Evolutionary conservation across 1,140 invertebrate species (phyloP), one percentile per base, ranked within the genome.

Genomic region (Leucophenga varia): DNA sequence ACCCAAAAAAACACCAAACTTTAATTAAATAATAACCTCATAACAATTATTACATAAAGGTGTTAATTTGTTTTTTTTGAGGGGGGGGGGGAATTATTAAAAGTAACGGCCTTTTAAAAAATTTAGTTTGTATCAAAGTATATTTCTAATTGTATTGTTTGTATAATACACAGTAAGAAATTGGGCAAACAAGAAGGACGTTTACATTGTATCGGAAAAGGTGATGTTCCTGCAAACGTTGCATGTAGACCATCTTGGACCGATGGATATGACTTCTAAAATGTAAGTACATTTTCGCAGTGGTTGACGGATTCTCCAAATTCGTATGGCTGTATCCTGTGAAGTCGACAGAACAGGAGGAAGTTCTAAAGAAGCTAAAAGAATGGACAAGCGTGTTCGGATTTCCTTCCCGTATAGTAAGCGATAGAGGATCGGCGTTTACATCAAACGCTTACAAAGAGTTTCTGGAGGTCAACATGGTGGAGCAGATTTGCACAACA

Each of bases 291-390:
- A 25, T 70, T 12, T 28, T 72, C 0, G 59, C 55, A 2, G 34
- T 69, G 2, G 50, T 72, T 7, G 61, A 69, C 32, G 61, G 32
- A 0, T 72, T 55, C 16, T 64, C 56, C 0, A 69, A 67, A 36
- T 49, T 41, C 34, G 38, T 48, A n/a, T 71, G 71, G 64, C 31
- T 70, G 7, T 72, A 54, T 32, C 56, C 61, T 25, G 32, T 36
- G 0, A 71, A 64, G 17, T 14, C 36, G 3, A 47, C 37, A 8
- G 22, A 4, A 22, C 8, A 4, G 6, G 18, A 44, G 6, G 28
- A 30, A 18, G 41, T 43, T 43, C 25, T 31, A 4, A 30, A 28
- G 3, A 13, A 19, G 8, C n/a, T 43, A 13, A 17, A 16, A 12
- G 25, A 31, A 31, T 34, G 28, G 28, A 34, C 42, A 20, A 31